These are phyloP conservation scores for Blera fallax DNA, from an alignment of 2,888 invertebrate genomes.

Conservation along the genomic window DNA sequence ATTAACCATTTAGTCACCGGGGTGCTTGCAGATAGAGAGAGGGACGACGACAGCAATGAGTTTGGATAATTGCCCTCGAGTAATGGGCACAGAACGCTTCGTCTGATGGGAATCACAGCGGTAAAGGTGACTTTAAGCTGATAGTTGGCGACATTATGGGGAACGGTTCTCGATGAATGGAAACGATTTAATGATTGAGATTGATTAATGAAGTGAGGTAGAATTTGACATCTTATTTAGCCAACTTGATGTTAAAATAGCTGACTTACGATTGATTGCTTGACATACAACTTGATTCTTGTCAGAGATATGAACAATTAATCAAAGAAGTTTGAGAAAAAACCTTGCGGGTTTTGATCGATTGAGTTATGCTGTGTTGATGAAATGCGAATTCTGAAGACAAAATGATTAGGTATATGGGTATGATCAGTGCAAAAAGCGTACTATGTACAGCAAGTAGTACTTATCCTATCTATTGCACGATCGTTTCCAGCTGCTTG, in stretches of 20 bases:
- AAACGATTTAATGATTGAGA: background rate
- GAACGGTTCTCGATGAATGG: background rate
- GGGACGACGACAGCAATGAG: slow-evolving; percentile 15
- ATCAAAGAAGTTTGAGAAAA: slow-evolving; percentile 1
- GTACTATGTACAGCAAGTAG: no score
- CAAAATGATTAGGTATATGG: no score
- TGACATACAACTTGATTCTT: slow-evolving; percentile 3
- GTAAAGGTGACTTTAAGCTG: slow-evolving; percentile 22
- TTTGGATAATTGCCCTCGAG: slow-evolving; percentile 48
- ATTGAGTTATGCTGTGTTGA: background rate
- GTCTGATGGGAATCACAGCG: background rate
- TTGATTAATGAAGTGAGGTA: slow-evolving; percentile 20
- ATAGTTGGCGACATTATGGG: slow-evolving; percentile 16
- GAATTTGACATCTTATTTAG: slow-evolving; percentile 23
- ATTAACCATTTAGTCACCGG: slow-evolving; percentile 67
- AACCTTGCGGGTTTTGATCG: background rate
- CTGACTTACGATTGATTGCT: slow-evolving; percentile 13
- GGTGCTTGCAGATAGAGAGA: background rate
- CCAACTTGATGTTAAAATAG: background rate
- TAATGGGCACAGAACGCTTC: slow-evolving; percentile 19
- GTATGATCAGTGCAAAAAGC: no score
- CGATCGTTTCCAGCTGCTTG: no score
- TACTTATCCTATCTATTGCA: no score
- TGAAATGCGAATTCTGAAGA: background rate
- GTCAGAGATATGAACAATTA: background rate